Evolutionary conservation across 2,888 invertebrate species (phyloP).

Genomic region (Iselma pallidipennis): DNA sequence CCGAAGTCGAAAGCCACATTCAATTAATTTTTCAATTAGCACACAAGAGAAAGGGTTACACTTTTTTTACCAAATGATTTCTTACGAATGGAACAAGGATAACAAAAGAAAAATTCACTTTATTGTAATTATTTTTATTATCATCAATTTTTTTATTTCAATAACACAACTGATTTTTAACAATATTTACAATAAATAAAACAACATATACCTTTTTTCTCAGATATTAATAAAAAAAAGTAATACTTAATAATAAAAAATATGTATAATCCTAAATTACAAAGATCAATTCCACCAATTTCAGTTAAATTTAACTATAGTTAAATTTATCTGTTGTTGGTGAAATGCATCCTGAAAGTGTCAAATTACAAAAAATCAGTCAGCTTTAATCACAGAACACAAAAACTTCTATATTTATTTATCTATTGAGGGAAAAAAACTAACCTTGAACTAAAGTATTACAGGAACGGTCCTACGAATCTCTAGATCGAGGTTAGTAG

Average conservation of each 20-base stretch:
- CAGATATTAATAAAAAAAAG: constrained; percentile 6
- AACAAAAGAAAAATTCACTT: background rate
- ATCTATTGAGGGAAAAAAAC: constrained; percentile 7
- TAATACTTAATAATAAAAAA: background rate
- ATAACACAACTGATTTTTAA: background rate
- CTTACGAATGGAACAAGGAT: constrained; percentile 31
- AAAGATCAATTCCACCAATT: background rate
- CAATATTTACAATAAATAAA: constrained; percentile 8
- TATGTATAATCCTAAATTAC: background rate
- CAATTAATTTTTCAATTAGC: constrained; percentile 55
- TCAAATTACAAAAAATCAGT: constrained; percentile 5
- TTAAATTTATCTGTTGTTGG: background rate
- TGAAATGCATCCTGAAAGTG: background rate
- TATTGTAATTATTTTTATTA: background rate
- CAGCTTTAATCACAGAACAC: background rate
- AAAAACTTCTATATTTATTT: constrained; percentile 14
- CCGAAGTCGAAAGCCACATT: constrained; percentile 53
- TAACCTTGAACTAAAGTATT: constrained; percentile 61
- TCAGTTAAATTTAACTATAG: background rate
- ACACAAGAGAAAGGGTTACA: background rate
- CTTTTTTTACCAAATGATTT: constrained; percentile 17
- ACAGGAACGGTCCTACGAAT: constrained; percentile 72
- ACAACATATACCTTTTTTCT: no score
- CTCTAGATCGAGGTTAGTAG: constrained; percentile 54
- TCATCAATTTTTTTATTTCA: background rate